phyloP scores from a whole-genome alignment of 2,797 vertebrate species.

The Taenioides sp. region DNA sequence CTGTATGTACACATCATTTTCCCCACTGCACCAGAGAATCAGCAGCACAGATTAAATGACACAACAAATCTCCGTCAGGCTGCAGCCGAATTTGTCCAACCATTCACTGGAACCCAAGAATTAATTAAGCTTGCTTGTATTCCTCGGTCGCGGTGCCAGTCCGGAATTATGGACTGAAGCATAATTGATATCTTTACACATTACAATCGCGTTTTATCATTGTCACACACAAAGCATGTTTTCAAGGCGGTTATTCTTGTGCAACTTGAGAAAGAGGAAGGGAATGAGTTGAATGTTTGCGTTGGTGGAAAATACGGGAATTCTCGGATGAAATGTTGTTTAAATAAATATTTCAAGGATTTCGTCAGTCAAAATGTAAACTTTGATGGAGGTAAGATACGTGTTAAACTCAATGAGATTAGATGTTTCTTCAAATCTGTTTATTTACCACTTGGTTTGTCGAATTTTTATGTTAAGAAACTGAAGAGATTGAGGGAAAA shows the following conservation, averaged over 20 bases:
- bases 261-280: slow-evolving; percentile 6
- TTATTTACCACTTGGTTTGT: neutral
- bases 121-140: slow-evolving; percentile 63
- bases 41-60: slow-evolving; percentile 71
- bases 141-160: slow-evolving; percentile 36
- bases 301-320: neutral
- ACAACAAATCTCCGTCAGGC: slow-evolving; percentile 66
- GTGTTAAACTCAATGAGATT: neutral
- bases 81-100: slow-evolving; percentile 46
- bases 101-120: slow-evolving; percentile 53
- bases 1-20: slow-evolving; percentile 64
- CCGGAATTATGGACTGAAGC: slow-evolving; percentile 35
- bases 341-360: neutral
- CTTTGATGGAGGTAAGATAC: no score
- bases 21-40: slow-evolving; percentile 60
- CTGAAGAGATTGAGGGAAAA: no score
- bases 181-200: slow-evolving; percentile 57
- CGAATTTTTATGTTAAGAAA: neutral
- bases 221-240: slow-evolving; percentile 27
- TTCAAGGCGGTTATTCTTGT: neutral
- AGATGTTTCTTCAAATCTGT: neutral
- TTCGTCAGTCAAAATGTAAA: neutral
- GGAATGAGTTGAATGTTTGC: neutral
- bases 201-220: slow-evolving; percentile 43
- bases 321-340: neutral